Percentiles rank a stretch among this genome's conserved stretches.
Conservation (phyloP, 2,113 vertebrate species). For the Dissostichus mawsoni region DNA sequence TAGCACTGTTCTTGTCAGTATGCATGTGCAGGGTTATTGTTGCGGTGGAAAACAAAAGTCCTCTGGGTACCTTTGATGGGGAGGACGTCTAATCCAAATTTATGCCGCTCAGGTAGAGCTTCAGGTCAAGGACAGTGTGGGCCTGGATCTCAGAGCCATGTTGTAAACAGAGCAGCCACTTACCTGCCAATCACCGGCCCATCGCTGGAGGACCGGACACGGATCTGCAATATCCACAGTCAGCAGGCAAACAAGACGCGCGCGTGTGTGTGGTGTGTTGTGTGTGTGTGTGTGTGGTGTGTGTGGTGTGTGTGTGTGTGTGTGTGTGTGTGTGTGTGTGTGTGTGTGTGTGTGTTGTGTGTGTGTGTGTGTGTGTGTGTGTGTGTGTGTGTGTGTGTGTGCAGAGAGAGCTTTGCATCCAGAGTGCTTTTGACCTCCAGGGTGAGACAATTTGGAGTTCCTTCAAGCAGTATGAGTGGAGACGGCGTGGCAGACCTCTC, state of each 20-base stretch:
- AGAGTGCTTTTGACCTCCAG: slow-evolving; percentile 82
- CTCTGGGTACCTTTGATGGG: slow-evolving; percentile 58
- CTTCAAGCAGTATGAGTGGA: slow-evolving; percentile 67
- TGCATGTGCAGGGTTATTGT: slow-evolving; percentile 45
- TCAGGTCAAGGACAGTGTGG: slow-evolving; percentile 81
- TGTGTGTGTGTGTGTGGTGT: too few relatives aligned
- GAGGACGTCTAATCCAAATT: slow-evolving; percentile 66
- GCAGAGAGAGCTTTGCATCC: slow-evolving; percentile 71
- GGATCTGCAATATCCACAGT: slow-evolving; percentile 81
- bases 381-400: slow-evolving; percentile 26
- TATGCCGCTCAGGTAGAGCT: slow-evolving; percentile 78
- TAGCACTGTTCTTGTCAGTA: slow-evolving; percentile 32
- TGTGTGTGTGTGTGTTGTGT: slow-evolving; percentile 27
- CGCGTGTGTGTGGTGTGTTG: too few relatives aligned
- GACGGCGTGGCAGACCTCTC: slow-evolving; percentile 63
- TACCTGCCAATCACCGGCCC: slow-evolving; percentile 81
- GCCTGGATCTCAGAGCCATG: slow-evolving; percentile 65
- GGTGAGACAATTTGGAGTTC: slow-evolving; percentile 79
- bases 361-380: slow-evolving; percentile 17
- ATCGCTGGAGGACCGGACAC: slow-evolving; percentile 73
- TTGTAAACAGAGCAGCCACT: slow-evolving; percentile 77
- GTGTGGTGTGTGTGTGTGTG: too few relatives aligned
- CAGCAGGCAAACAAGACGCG: slow-evolving; percentile 80
- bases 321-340: slow-evolving; percentile 27
- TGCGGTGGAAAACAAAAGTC: slow-evolving; percentile 65